Evolutionary conservation across 2,113 vertebrate genomes (phyloP).

Genomic region (Dasypus novemcinctus): DNA sequence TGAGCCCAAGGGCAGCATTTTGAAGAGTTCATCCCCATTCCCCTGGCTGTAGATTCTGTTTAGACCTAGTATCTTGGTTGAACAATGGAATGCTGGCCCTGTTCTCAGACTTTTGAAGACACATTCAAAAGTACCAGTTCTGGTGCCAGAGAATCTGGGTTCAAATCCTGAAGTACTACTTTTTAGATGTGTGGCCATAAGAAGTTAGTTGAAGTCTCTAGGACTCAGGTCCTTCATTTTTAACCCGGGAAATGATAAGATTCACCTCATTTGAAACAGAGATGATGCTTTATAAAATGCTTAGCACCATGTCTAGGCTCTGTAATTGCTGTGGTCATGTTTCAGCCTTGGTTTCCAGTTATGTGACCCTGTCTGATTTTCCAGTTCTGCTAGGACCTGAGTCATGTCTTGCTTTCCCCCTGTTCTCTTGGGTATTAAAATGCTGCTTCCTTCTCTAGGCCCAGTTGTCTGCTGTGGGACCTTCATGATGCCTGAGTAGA

Average conservation of each 20-base stretch:
- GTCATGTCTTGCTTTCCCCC: neutral
- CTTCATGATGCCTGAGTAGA: neutral
- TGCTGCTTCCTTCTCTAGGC: neutral
- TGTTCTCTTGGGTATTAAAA: neutral
- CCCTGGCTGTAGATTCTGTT: neutral
- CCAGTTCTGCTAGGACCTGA: neutral
- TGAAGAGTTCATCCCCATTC: slow-evolving; percentile 6
- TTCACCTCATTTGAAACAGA: neutral
- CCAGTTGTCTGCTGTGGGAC: neutral
- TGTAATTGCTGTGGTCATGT: neutral
- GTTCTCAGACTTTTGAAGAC: neutral
- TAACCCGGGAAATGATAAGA: neutral
- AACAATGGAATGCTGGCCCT: neutral
- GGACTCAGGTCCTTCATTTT: neutral
- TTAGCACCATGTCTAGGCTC: neutral
- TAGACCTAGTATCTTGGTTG: neutral
- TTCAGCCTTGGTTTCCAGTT: neutral
- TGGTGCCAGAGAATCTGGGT: neutral
- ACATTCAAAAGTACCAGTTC: neutral
- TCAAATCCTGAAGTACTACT: neutral
- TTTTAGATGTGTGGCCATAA: neutral
- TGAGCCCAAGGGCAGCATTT: neutral
- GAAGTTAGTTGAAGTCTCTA: neutral
- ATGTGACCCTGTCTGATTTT: neutral
- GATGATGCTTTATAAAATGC: neutral